A percentile compares a stretch with the other conserved stretches of the same genome.
phyloP scores from a whole-genome alignment of 2,113 vertebrate species.

The Neoarius graeffei region DNA sequence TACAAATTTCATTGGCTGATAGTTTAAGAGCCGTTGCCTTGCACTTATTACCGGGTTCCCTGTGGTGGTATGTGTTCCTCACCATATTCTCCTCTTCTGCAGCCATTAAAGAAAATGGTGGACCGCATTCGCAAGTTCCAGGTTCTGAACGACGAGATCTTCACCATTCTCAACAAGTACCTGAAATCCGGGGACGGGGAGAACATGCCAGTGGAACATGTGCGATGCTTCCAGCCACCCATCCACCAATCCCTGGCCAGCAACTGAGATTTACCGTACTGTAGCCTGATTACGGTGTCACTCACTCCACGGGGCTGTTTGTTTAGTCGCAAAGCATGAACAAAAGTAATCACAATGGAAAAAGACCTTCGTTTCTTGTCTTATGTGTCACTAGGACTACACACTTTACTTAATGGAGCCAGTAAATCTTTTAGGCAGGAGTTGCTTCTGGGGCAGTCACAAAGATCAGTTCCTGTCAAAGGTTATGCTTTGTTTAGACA shows the following conservation, averaged over 20 bases:
- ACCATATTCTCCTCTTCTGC: background rate
- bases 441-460: background rate
- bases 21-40: too few relatives aligned
- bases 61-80: too few relatives aligned
- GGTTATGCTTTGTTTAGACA: too few relatives aligned
- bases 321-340: background rate
- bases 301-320: background rate
- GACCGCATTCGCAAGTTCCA: slow-evolving; percentile 98
- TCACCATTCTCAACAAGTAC: slow-evolving; percentile 93
- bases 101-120: slow-evolving; percentile 99
- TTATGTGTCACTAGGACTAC: slow-evolving; percentile 8
- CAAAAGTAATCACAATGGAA: background rate
- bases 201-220: slow-evolving; percentile 92
- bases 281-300: background rate
- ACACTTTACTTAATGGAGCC: slow-evolving; percentile 36
- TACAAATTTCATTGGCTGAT: too few relatives aligned
- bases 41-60: too few relatives aligned
- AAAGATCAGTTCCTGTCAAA: too few relatives aligned
- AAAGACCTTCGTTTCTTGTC: background rate
- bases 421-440: background rate
- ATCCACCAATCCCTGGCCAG: slow-evolving; percentile 98
- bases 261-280: slow-evolving; percentile 72
- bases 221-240: slow-evolving; percentile 96
- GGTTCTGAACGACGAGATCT: slow-evolving; percentile 93
- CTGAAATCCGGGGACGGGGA: slow-evolving; percentile 93